Percentiles rank a stretch among this genome's conserved stretches.
These are phyloP conservation scores for Leucopsar rothschildi DNA, from an alignment of 2,113 vertebrate genomes.

Conservation along the genomic window DNA sequence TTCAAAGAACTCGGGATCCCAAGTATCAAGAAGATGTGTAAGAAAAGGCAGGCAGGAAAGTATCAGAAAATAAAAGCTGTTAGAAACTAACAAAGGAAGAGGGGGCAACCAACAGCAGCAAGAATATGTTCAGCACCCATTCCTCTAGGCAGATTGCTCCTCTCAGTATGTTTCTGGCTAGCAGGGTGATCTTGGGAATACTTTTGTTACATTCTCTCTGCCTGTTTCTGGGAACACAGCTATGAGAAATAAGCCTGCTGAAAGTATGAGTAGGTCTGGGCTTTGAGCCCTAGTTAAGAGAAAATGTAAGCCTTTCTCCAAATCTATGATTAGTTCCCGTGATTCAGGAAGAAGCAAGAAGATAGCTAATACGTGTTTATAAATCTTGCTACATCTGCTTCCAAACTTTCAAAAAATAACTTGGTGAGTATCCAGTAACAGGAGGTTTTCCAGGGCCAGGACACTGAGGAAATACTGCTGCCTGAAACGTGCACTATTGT, in stretches of 20 bases:
- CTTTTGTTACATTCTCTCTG: not conserved
- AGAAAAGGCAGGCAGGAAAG: not conserved
- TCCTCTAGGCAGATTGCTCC: not conserved
- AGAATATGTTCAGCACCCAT: not conserved
- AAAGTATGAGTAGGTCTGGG: not conserved
- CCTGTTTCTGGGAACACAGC: not conserved
- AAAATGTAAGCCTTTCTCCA: not conserved
- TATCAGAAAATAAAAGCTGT: not conserved
- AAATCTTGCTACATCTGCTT: not conserved
- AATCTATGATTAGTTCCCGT: not conserved
- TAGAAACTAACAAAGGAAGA: not conserved
- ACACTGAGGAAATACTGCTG: not conserved
- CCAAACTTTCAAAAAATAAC: slow-evolving; percentile 37
- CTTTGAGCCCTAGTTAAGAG: not conserved
- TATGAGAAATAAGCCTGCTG: not conserved
- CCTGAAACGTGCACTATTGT: not conserved
- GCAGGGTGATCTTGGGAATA: not conserved
- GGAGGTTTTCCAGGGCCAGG: not conserved
- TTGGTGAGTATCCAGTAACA: slow-evolving; percentile 9
- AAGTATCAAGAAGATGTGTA: not conserved
- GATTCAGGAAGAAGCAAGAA: not conserved
- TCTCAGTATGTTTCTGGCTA: not conserved
- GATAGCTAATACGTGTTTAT: not conserved
- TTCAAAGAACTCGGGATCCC: not conserved
- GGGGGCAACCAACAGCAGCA: not conserved